phyloP scores from a whole-genome alignment of 1,140 invertebrate genomes.

The Orussus abietinus region DNA sequence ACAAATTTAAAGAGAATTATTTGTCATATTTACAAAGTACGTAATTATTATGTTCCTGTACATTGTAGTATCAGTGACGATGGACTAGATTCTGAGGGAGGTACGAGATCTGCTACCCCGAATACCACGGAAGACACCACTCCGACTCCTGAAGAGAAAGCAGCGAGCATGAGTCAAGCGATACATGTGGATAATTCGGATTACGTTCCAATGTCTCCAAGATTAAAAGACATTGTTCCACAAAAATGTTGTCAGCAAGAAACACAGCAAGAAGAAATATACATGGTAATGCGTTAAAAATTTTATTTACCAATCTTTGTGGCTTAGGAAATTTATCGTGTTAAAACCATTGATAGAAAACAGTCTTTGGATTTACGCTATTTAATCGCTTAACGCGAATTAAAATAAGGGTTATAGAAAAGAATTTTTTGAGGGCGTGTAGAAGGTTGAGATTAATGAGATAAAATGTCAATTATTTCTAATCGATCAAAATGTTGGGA shows the following conservation, averaged over 20 bases:
- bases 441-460: too few species aligned
- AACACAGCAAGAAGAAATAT: slow-evolving; percentile 36
- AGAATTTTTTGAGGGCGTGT: too few species aligned
- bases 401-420: too few species aligned
- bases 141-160: slow-evolving; percentile 29
- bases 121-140: slow-evolving; percentile 30
- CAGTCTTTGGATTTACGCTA: too few species aligned
- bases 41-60: not conserved
- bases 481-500: too few species aligned
- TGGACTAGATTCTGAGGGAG: slow-evolving; percentile 33
- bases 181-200: slow-evolving; percentile 33
- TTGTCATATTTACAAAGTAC: not conserved
- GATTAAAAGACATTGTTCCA: slow-evolving; percentile 31
- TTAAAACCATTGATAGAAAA: too few species aligned
- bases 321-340: too few species aligned
- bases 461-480: too few species aligned
- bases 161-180: slow-evolving; percentile 8
- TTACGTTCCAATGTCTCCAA: slow-evolving; percentile 47
- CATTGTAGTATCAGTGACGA: slow-evolving; percentile 32
- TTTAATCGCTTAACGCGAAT: too few species aligned
- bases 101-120: slow-evolving; percentile 30
- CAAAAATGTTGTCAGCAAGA: slow-evolving; percentile 25
- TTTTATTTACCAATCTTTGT: too few species aligned
- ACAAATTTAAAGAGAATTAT: not conserved
- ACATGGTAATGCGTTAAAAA: slow-evolving; percentile 45